Evolutionary conservation across 2,888 invertebrate genomes (phyloP).

Genomic region (Campoplex nolae): DNA sequence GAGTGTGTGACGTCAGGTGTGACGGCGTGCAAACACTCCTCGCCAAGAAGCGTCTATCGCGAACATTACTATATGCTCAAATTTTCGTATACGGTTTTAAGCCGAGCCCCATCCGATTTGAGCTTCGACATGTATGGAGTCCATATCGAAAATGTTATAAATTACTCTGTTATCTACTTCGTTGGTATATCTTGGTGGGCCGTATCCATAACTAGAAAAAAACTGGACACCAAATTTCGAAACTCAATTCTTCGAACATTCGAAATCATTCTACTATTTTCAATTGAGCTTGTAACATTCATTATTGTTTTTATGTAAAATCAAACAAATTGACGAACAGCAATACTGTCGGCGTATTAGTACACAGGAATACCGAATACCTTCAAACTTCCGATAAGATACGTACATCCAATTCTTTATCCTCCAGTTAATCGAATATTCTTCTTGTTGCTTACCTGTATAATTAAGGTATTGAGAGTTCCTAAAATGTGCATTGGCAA

Average conservation of each 20-base stretch:
- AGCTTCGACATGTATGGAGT: neutral
- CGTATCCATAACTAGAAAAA: too few species aligned
- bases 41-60: constrained; percentile 74
- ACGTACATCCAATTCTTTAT: neutral
- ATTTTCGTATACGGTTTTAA: constrained; percentile 39
- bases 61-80: constrained; percentile 4
- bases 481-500: neutral
- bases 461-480: constrained; percentile 5
- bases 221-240: too few species aligned
- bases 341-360: too few species aligned
- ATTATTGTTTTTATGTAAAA: too few species aligned
- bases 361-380: neutral
- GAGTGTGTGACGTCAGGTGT: constrained; percentile 84
- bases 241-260: too few species aligned
- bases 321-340: too few species aligned
- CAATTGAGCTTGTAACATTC: too few species aligned
- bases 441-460: neutral
- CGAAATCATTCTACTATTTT: too few species aligned
- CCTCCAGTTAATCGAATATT: neutral
- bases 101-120: constrained; percentile 26
- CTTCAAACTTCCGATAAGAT: neutral
- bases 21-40: constrained; percentile 77
- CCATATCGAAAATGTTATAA: neutral
- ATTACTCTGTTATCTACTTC: neutral
- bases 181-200: neutral